These are phyloP conservation scores for Drosophila nigromelanica DNA, from an alignment of 1,140 invertebrate species.

Conservation along the genomic window DNA sequence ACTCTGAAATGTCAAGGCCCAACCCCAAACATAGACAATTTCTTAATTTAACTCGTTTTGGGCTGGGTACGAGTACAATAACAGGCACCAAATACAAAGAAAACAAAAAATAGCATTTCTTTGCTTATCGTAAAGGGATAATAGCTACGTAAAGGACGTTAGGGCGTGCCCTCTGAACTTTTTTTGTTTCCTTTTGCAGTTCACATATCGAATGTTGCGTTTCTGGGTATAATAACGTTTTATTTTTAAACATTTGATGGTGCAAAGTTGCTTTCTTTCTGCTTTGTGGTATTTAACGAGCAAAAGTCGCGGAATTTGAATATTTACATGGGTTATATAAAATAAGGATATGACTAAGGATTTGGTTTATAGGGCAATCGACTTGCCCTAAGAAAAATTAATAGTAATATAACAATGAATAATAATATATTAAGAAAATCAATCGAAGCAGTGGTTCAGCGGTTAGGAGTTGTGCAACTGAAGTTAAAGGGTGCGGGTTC, in stretches of 20 bases:
- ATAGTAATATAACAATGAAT: no score
- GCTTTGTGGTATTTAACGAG: constrained; percentile 29
- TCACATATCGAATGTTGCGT: constrained; percentile 28
- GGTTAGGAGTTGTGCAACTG: no score
- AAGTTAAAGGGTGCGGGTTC: no score
- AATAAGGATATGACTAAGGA: not conserved
- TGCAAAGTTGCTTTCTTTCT: constrained; percentile 36
- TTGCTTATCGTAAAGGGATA: constrained; percentile 10
- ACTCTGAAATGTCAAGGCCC: constrained; percentile 21
- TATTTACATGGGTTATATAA: constrained; percentile 3
- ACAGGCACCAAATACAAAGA: not conserved
- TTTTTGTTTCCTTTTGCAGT: constrained; percentile 3
- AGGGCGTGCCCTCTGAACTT: constrained; percentile 59
- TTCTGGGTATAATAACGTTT: constrained; percentile 61
- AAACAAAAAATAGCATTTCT: constrained; percentile 20
- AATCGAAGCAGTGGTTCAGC: no score
- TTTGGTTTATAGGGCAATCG: not conserved
- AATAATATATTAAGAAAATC: no score
- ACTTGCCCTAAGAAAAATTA: no score
- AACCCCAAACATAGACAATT: not conserved
- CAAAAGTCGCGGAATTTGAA: constrained; percentile 44
- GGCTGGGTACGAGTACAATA: constrained; percentile 9
- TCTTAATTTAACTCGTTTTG: constrained; percentile 13
- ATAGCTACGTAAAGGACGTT: constrained; percentile 20
- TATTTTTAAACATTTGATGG: constrained; percentile 53